Base-by-base conservation (phyloP, 2,113 vertebrate species). In the Natator depressus region DNA sequence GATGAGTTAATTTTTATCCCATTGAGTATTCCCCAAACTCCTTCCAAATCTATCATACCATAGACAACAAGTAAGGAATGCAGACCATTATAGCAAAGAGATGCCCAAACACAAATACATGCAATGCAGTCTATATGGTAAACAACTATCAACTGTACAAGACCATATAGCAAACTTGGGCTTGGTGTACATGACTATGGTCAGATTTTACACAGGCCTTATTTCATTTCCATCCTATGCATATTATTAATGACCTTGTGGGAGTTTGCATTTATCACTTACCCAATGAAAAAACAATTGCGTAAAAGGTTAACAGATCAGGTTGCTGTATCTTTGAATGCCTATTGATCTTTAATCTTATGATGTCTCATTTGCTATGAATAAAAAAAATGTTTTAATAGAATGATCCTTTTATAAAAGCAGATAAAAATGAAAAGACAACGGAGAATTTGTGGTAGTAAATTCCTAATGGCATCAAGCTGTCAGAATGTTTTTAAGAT, bases 371-470 rank as follows among this genome's bases (percentile, higher is more conserved):
- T 95, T 95, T 89, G 25, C 65, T 89, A 8, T 84, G 65, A 91
- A 88, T 82, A 95, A 86, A 81, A 69, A 84, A 16, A 78, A 91
- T 87, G 51, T 87, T 91, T 95, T 86, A 88, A 65, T 84, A 86
- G 29, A 94, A 24, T 6, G 91, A 53, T 3, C 1, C 35, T 5
- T 91, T 57, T 10, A 29, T 0, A 91, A 81, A 89, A 85, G 38
- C 2, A 93, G 91, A 87, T 51, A 16, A 82, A 94, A 89, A 79
- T 88, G 38, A 91, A 96, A 91, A 82, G 46, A 47, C 1, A 72
- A 9, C 82, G 47, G 27, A 55, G 49, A 82, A n/a, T 88, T 82
- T 89, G 6, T 80, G 10, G 16, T 42, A 95, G 25, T 57, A 93
- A 78, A 85, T 93, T 85, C 91, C 53, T 82, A 69, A 75, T 50